phyloP scores from a whole-genome alignment of 1,140 invertebrate species.

The Melanaphis sacchari region DNA sequence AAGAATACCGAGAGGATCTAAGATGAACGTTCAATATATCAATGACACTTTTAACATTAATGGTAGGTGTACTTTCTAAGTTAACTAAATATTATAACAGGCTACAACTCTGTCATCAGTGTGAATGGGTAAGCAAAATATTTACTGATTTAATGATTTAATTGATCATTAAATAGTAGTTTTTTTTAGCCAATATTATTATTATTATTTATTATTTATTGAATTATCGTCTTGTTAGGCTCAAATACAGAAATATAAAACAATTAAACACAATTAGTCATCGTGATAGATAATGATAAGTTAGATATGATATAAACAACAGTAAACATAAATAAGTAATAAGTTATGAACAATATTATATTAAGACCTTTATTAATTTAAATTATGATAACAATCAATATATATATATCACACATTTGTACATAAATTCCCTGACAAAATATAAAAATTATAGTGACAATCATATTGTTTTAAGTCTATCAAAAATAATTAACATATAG shows the following conservation, averaged over 20 bases:
- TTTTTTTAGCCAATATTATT: background rate
- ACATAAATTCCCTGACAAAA: background rate
- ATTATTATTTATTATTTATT: too few species aligned
- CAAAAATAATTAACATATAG: background rate
- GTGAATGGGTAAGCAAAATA: background rate
- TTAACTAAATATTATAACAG: background rate
- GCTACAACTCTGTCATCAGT: background rate
- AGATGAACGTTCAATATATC: conserved; percentile 61
- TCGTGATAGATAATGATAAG: too few species aligned
- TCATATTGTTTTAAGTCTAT: background rate
- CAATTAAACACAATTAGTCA: too few species aligned
- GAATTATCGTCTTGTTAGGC: too few species aligned
- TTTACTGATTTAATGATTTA: too few species aligned
- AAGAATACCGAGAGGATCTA: conserved; percentile 10
- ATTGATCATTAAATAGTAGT: background rate
- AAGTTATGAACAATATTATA: too few species aligned
- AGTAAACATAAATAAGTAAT: too few species aligned
- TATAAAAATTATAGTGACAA: too few species aligned
- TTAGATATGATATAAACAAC: too few species aligned
- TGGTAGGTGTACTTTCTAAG: conserved; percentile 58
- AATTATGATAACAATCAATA: too few species aligned
- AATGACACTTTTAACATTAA: conserved; percentile 61
- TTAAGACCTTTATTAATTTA: too few species aligned
- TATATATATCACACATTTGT: background rate
- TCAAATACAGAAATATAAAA: too few species aligned